A percentile compares a stretch with the other conserved stretches of the same genome.
phyloP scores from a whole-genome alignment of 2,797 vertebrate species.

The Sylvilagus floridanus region DNA sequence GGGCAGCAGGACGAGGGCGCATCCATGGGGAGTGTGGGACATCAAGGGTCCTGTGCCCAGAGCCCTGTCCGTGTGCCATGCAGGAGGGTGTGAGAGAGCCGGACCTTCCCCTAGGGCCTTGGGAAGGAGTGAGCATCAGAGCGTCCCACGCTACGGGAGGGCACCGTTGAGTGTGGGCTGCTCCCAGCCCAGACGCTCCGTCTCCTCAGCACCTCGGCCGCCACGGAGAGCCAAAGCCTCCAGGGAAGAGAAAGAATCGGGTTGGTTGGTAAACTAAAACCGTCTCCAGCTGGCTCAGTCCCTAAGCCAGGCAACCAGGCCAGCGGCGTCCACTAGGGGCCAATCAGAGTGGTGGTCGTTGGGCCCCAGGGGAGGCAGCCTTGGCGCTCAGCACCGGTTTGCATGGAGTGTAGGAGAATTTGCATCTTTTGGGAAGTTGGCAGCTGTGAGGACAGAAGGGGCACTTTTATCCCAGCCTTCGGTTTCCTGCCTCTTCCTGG shows the following conservation, averaged over 20 bases:
- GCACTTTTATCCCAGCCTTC: neutral
- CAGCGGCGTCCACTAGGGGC: neutral
- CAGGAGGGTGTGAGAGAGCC: neutral
- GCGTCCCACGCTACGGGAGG: neutral
- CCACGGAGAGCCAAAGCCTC: neutral
- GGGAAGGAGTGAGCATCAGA: neutral
- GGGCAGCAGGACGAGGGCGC: neutral
- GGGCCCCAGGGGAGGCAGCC: conserved; percentile 13
- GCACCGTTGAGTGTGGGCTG: neutral
- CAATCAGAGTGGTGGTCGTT: neutral
- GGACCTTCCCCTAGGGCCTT: neutral
- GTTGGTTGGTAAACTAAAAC: conserved; percentile 19
- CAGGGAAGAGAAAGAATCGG: neutral
- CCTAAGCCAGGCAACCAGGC: neutral
- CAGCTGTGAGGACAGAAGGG: neutral
- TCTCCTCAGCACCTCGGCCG: neutral
- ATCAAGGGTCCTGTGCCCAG: neutral
- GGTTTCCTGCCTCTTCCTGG: no score
- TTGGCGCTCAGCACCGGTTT: conserved; percentile 37
- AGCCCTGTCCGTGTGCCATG: accelerated
- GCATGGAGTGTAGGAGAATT: conserved; percentile 48
- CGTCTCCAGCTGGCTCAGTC: neutral
- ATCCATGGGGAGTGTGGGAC: neutral
- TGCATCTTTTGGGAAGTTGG: conserved; percentile 66
- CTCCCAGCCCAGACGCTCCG: neutral